A percentile compares a stretch with the other conserved stretches of the same genome.
Evolutionary conservation across 2,113 vertebrate species (phyloP).

Genomic region (Glaucomys volans): DNA sequence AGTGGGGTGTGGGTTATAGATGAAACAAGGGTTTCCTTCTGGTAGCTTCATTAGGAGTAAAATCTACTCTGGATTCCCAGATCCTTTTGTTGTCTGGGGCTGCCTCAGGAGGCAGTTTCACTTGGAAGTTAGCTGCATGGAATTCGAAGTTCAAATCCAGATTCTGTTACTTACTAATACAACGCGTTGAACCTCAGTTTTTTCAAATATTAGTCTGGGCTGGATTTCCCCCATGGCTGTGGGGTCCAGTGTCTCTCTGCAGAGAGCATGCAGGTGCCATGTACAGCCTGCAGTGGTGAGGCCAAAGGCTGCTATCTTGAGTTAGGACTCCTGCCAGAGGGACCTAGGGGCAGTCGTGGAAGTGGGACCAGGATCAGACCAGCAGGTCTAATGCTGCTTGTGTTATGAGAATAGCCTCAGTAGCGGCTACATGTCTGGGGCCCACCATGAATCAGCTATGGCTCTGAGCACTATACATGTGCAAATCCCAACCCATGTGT

Average conservation of each 20-base stretch:
- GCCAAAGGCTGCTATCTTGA: not conserved
- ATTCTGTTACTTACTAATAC: not conserved
- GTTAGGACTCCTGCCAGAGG: not conserved
- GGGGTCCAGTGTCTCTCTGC: not conserved
- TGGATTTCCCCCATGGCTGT: not conserved
- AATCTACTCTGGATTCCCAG: not conserved
- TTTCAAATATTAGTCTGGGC: not conserved
- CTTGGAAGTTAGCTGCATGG: not conserved
- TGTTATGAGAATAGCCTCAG: not conserved
- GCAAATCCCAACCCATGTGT: not conserved
- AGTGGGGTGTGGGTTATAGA: not conserved
- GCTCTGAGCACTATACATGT: not conserved
- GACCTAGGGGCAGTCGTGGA: not conserved
- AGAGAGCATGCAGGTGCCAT: not conserved
- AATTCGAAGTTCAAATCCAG: constrained; percentile 13
- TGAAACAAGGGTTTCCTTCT: not conserved
- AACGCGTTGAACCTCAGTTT: not conserved
- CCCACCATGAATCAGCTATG: not conserved
- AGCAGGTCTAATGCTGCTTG: not conserved
- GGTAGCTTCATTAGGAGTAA: not conserved
- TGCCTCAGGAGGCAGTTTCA: not conserved
- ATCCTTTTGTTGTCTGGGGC: not conserved
- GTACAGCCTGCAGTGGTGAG: too few species aligned
- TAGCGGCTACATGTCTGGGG: too few species aligned
- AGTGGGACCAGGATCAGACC: not conserved